Conservation (phyloP, 35 echinoderm and acorn worm genomes). For the Apostichopus parvimensis region DNA sequence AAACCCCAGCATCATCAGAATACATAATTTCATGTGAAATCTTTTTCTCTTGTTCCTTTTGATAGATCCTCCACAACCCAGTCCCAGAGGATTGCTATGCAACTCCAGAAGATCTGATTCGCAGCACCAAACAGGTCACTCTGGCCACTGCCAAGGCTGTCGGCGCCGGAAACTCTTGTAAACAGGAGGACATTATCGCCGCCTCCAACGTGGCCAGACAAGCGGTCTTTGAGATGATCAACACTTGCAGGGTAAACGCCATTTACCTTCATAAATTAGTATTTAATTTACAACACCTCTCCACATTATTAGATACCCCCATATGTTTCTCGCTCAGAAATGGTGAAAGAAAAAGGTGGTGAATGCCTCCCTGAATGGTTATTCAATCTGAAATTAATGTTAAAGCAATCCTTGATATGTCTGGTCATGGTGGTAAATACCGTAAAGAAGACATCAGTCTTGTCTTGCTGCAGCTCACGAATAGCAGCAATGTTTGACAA, state of each 20-base stretch:
- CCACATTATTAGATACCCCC: background rate
- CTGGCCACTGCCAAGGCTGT: slow-evolving; percentile 97
- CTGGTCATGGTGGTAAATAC: too few species aligned
- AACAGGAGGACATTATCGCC: slow-evolving; percentile 90
- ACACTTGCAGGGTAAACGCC: slow-evolving; percentile 67
- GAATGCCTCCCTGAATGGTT: too few species aligned
- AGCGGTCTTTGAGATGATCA: slow-evolving; percentile 82
- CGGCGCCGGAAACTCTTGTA: slow-evolving; percentile 93
- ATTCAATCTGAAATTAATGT: too few species aligned
- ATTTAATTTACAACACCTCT: too few species aligned
- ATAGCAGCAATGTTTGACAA: too few species aligned
- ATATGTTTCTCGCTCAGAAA: too few species aligned
- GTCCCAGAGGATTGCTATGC: slow-evolving; percentile 36
- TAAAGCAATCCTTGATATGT: too few species aligned
- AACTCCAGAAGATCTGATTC: slow-evolving; percentile 87
- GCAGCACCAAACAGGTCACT: slow-evolving; percentile 90
- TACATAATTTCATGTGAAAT: too few species aligned
- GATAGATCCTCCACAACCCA: slow-evolving; percentile 76
- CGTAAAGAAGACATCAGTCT: too few species aligned
- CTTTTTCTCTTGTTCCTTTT: background rate
- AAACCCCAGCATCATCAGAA: too few species aligned
- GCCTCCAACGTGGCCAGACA: slow-evolving; percentile 83
- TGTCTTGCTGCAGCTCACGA: too few species aligned
- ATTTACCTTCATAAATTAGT: background rate
- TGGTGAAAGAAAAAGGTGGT: too few species aligned